These are phyloP conservation scores for Drepana arcuata DNA, from an alignment of 1,140 invertebrate species.

Conservation along the genomic window DNA sequence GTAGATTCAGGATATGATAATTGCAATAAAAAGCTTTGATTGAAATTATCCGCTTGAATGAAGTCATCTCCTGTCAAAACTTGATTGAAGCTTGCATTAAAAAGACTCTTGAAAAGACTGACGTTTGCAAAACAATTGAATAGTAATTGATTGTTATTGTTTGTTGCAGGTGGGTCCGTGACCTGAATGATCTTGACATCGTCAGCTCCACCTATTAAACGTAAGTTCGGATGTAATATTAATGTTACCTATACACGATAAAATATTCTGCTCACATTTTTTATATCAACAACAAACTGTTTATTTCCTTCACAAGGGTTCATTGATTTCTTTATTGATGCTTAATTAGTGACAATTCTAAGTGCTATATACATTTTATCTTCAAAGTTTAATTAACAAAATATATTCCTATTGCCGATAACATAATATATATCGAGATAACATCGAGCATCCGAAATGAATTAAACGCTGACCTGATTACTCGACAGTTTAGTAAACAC, in stretches of 20 bases:
- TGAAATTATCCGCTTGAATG: no score
- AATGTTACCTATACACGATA: slow-evolving; percentile 3
- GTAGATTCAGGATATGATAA: no score
- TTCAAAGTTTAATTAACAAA: slow-evolving; percentile 12
- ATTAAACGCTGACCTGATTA: slow-evolving; percentile 25
- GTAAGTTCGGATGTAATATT: slow-evolving; percentile 26
- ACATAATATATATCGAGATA: slow-evolving; percentile 2
- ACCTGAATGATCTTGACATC: slow-evolving; percentile 54
- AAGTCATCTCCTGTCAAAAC: no score
- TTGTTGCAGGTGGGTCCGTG: slow-evolving; percentile 44
- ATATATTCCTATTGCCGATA: slow-evolving; percentile 18
- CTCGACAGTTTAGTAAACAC: slow-evolving; percentile 8
- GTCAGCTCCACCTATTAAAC: slow-evolving; percentile 50
- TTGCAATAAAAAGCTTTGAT: no score
- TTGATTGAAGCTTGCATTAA: no score
- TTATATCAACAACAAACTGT: slow-evolving; percentile 4
- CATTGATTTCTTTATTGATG: slow-evolving; percentile 18
- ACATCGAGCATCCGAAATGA: slow-evolving; percentile 19
- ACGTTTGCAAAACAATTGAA: neutral
- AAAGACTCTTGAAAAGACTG: no score
- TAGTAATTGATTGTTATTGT: slow-evolving; percentile 16
- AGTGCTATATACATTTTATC: slow-evolving; percentile 1
- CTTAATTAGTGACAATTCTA: neutral
- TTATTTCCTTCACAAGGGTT: slow-evolving; percentile 17
- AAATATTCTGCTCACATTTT: slow-evolving; percentile 11